Conservation (phyloP, 1,140 invertebrate species). For the Penaeus japonicus region DNA sequence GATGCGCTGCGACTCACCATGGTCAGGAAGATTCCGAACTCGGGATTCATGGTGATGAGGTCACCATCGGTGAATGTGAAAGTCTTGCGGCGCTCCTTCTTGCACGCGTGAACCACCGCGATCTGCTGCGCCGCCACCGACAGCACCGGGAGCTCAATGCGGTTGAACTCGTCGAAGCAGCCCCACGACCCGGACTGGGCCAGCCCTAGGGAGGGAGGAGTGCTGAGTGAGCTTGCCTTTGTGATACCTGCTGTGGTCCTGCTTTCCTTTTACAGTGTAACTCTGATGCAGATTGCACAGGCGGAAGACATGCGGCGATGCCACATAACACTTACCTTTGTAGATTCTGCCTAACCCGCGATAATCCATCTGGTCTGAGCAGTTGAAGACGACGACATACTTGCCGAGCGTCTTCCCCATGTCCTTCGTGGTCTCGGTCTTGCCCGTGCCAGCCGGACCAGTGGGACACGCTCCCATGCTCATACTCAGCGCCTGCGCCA, state of each 20-base stretch:
- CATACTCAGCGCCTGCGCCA: constrained; percentile 94
- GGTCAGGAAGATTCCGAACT: constrained; percentile 97
- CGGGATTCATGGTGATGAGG: constrained; percentile 88
- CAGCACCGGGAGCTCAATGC: constrained; percentile 93
- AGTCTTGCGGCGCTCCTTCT: constrained; percentile 86
- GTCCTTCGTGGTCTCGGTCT: constrained; percentile 96
- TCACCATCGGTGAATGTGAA: constrained; percentile 96
- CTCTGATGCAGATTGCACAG: too few relatives aligned
- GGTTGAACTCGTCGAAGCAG: constrained; percentile 96
- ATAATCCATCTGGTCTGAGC: constrained; percentile 99
- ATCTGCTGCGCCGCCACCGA: constrained; percentile 97
- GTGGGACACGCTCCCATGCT: constrained; percentile 96
- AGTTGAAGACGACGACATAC: constrained; percentile 98
- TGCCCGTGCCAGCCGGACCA: constrained; percentile 95
- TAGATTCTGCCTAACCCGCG: constrained; percentile 89
- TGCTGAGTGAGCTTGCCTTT: too few relatives aligned
- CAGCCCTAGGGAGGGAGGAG: constrained; percentile 70
- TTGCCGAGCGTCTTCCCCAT: constrained; percentile 98
- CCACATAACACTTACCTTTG: constrained; percentile 70
- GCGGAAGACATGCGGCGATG: too few relatives aligned
- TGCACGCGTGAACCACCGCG: constrained; percentile 88
- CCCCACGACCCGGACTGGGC: constrained; percentile 97
- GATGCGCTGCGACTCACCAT: constrained; percentile 74
- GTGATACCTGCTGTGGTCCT: too few relatives aligned
- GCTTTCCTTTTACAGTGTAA: too few relatives aligned